Evolutionary conservation across 2,113 vertebrate species (phyloP), one percentile per base, ranked within the genome.

Genomic region (Pelvicachromis taeniatus): DNA sequence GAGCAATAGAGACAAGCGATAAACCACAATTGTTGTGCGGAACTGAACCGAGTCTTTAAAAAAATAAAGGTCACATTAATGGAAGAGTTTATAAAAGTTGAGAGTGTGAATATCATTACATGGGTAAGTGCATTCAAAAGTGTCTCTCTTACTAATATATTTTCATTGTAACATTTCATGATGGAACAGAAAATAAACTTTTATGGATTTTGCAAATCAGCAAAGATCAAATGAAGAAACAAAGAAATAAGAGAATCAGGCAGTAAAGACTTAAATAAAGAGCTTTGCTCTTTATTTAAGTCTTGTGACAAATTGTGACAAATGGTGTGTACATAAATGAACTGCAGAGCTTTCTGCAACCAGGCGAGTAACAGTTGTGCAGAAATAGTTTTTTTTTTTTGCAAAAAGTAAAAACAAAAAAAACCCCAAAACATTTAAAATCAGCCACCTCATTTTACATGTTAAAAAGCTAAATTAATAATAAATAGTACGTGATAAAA

Each of bases 141-240:
- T 58, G 4, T 77, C 14, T 35, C n/a, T 26, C 2, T 45, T 8
- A 73, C 10, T 35, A 7, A 29, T 4, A n/a, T 4, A 3, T 16
- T 9, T 16, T 85, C 81, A 75, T 16, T 85, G 75, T 42, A 14
- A 5, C 7, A 84, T 81, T 91, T 88, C 59, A 88, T 81, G 54
- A 86, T 52, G 56, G 5, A 21, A 83, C 45, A 86, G 9, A 90
- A 82, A 85, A 90, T 77, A 17, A 14, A 75, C 9, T 81, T 81
- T 89, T 77, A 91, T 79, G 61, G 86, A 68, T 45, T 61, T 52
- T 45, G 6, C 7, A 80, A 78, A 54, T 58, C 75, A 83, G 82
- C 26, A 4, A 82, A 81, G 79, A 87, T 75, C 56, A 77, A 52
- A 87, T 61, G 77, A 86, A 86, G 11, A 17, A 82, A 85, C 79